Evolutionary conservation across 2,888 invertebrate species (phyloP).

Genomic region (Coecobrya sp.): DNA sequence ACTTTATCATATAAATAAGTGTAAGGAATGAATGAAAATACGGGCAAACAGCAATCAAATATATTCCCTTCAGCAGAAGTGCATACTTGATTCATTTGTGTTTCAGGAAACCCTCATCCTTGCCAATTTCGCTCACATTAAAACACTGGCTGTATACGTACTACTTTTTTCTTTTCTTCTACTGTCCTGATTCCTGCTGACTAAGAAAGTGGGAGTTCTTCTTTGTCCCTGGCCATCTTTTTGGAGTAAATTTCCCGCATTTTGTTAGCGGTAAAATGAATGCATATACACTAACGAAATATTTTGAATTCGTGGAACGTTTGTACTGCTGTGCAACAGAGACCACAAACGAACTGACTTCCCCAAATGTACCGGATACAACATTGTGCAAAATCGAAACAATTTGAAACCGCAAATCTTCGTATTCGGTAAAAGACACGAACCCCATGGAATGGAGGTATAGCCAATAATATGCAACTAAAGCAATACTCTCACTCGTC

Average conservation of each 20-base stretch:
- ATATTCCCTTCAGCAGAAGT: not conserved
- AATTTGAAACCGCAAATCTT: not conserved
- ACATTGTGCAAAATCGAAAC: not conserved
- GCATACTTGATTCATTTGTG: conserved; percentile 24
- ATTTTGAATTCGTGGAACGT: conserved; percentile 1
- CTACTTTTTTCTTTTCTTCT: conserved; percentile 17
- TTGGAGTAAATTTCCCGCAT: not conserved
- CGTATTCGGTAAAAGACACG: not conserved
- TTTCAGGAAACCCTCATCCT: conserved; percentile 54
- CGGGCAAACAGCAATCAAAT: not conserved
- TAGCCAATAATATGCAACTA: not conserved
- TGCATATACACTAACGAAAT: not conserved
- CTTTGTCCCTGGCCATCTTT: conserved; percentile 8
- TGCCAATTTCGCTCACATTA: conserved; percentile 71
- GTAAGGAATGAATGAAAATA: not conserved
- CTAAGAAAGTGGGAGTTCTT: conserved; percentile 44
- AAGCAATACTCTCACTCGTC: not conserved
- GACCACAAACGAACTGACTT: not conserved
- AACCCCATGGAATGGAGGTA: not conserved
- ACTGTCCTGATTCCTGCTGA: conserved; percentile 49
- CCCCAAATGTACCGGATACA: not conserved
- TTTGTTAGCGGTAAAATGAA: not conserved
- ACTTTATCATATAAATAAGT: conserved; percentile 38
- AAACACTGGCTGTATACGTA: conserved; percentile 32
- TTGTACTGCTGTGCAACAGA: not conserved